Evolutionary conservation across 1,140 invertebrate genomes (phyloP), one percentile per base, ranked within the genome.

Genomic region (Leptopilina boulardi): DNA sequence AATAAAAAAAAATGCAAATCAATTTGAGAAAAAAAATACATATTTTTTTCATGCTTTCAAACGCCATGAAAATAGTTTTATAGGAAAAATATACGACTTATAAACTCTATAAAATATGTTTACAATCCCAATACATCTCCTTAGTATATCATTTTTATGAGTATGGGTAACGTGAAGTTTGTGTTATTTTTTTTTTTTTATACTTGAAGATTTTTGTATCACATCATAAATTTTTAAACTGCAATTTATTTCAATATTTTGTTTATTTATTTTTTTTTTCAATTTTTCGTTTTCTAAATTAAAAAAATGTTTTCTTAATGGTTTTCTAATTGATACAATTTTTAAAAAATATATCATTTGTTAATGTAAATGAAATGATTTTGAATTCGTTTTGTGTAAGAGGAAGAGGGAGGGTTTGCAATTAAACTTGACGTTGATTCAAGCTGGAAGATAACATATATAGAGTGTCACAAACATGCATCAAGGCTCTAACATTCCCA

Each of bases 371-470:
- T n/a, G 21, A 15, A 30, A 66, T 66, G 0, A 66, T 66, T 66
- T 11, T n/a, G 26, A 34, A 26, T 59, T 26, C 4, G 10, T 23
- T n/a, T 21, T 2, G 47, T 51, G 18, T 15, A 30, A 66, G 56
- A 23, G 19, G n/a, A n/a, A 26, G 23, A 30, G 23, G 26, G 10
- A n/a, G n/a, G n/a, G n/a, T n/a, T 66, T 66, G 23, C 56, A 66
- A 66, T 66, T 66, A 66, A 66, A 66, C 56, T 66, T 66, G 56
- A 66, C 23, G 56, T 66, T 66, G 56, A 66, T 66, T 66, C 10
- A 66, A 66, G 8, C 56, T 26, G 11, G 4, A 66, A 4, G 4
- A 26, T 23, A 30, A 34, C 3, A 3, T 15, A 15, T 66, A 66
- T 5, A n/a, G 59, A 30, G 26, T 66, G 23, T 66, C 11, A 30